phyloP scores from a whole-genome alignment of 2,888 invertebrate species.

The Zygothrica quintamaculata region DNA sequence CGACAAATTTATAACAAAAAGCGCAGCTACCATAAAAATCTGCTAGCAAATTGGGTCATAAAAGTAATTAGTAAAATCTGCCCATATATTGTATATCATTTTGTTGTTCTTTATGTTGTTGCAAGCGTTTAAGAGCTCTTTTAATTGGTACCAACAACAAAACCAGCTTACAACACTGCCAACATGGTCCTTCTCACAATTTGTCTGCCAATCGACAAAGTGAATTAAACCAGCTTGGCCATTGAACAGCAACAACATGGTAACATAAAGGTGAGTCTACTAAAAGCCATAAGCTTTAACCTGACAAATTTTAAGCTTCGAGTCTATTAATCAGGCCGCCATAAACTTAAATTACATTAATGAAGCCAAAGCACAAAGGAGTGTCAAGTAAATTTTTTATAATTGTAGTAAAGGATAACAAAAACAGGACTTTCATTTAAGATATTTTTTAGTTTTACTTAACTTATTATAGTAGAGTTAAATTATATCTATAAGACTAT shows the following conservation, averaged over 20 bases:
- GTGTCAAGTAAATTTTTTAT: no score
- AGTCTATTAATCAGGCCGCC: constrained; percentile 69
- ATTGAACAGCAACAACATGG: constrained; percentile 43
- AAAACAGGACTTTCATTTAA: neutral
- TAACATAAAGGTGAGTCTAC: no score
- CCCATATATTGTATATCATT: constrained; percentile 29
- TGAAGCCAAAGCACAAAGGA: neutral
- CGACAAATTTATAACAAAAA: constrained; percentile 58
- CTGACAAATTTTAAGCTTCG: constrained; percentile 48
- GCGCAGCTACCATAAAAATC: constrained; percentile 45
- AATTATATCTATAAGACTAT: no score
- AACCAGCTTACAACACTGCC: constrained; percentile 45
- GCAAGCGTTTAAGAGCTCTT: constrained; percentile 41
- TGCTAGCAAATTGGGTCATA: constrained; percentile 77
- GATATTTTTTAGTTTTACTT: no score
- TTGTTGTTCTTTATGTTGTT: constrained; percentile 20
- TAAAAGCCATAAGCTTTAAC: constrained; percentile 34
- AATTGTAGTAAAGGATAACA: no score
- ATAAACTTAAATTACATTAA: constrained; percentile 66
- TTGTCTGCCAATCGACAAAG: constrained; percentile 45
- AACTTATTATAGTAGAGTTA: no score
- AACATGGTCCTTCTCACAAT: constrained; percentile 27
- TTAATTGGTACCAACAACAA: constrained; percentile 57
- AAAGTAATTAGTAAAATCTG: constrained; percentile 77
- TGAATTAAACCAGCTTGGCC: constrained; percentile 58